Percentiles rank a stretch among this genome's conserved stretches.
These are phyloP conservation scores for Pimpla rufipes DNA, from an alignment of 2,888 invertebrate species.

Conservation along the genomic window DNA sequence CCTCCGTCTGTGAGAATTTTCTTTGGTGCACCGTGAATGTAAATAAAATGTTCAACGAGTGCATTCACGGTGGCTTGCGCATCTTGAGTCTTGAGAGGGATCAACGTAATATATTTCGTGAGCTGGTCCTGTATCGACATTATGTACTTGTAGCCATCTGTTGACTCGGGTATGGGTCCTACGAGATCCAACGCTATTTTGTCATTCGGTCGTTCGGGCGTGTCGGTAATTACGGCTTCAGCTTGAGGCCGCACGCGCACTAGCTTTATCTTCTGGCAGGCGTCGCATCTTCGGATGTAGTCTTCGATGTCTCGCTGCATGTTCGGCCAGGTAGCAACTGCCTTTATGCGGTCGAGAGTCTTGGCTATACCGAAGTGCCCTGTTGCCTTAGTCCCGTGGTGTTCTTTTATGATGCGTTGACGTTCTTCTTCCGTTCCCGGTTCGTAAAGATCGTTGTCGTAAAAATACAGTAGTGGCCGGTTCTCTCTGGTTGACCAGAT, in stretches of 20 bases:
- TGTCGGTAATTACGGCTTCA: background rate
- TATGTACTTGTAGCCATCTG: constrained; percentile 1
- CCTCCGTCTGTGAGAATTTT: no score
- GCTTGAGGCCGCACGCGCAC: background rate
- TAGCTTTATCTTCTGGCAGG: background rate
- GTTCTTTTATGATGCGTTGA: background rate
- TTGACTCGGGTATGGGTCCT: background rate
- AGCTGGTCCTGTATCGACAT: constrained; percentile 3
- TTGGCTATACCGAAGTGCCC: background rate
- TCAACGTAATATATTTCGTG: background rate
- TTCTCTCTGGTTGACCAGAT: background rate
- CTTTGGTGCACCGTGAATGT: no score
- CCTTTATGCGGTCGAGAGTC: constrained; percentile 4
- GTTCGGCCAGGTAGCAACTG: constrained; percentile 27
- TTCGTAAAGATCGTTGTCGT: background rate
- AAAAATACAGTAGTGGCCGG: background rate
- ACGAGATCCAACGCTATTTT: constrained; percentile 17
- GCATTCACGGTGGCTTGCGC: no score
- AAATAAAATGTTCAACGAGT: no score
- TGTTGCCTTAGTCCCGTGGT: constrained; percentile 6
- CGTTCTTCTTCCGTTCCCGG: constrained; percentile 4
- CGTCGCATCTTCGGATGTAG: constrained; percentile 9
- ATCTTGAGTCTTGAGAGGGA: no score
- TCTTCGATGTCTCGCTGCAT: constrained; percentile 19
- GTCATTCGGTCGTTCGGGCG: constrained; percentile 7